phyloP scores from a whole-genome alignment of 1,140 invertebrate species.

The Drosophila dunni region DNA sequence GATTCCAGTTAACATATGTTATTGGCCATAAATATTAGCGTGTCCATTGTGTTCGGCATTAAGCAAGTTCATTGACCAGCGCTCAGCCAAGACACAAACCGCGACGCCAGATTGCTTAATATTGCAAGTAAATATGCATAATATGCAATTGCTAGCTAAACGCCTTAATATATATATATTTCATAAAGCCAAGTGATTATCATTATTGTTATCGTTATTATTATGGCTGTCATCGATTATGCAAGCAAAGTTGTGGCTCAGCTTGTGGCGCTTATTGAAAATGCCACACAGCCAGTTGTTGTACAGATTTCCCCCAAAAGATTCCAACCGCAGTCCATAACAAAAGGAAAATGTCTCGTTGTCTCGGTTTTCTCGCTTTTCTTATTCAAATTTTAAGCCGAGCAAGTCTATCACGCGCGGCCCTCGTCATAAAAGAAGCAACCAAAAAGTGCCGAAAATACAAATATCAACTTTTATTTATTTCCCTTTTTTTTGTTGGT shows the following conservation, averaged over 20 bases:
- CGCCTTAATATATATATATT: conserved; percentile 44
- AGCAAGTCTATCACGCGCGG: conserved; percentile 64
- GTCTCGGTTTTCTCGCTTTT: conserved; percentile 13
- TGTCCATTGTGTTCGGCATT: conserved; percentile 54
- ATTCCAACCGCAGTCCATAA: conserved; percentile 40
- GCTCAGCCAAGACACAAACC: conserved; percentile 44
- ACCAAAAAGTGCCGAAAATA: conserved; percentile 37
- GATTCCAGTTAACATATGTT: background rate
- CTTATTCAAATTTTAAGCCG: conserved; percentile 67
- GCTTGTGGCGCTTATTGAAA: conserved; percentile 61
- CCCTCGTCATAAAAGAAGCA: conserved; percentile 31
- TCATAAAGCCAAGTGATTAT: conserved; percentile 50
- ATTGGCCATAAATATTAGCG: conserved; percentile 59
- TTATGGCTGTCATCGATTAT: conserved; percentile 54
- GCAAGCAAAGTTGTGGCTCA: conserved; percentile 50
- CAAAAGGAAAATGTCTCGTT: conserved; percentile 59
- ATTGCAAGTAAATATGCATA: conserved; percentile 68
- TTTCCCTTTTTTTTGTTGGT: background rate
- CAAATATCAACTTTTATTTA: conserved; percentile 13
- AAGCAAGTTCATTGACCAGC: conserved; percentile 61
- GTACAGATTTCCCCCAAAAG: conserved; percentile 60
- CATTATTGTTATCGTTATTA: conserved; percentile 42
- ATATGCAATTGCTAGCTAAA: conserved; percentile 67
- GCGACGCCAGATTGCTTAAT: conserved; percentile 20
- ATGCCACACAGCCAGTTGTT: conserved; percentile 52